Conservation (phyloP, 2,888 invertebrate genomes). For the Ditula angustiorana region DNA sequence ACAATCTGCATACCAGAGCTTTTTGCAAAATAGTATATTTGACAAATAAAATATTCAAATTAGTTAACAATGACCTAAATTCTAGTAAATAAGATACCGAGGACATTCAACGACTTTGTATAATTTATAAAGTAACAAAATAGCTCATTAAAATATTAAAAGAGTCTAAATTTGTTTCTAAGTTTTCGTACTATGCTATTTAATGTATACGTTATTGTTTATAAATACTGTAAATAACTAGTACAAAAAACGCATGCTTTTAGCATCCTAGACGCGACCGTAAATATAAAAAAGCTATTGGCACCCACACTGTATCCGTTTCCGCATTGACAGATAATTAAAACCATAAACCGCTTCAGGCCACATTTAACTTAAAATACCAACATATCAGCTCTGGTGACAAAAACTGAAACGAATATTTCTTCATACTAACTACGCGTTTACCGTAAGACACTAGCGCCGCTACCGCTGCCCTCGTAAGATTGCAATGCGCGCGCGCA, state of each 20-base stretch:
- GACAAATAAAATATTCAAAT: background rate
- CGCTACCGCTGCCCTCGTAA: background rate
- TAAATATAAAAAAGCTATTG: conserved; percentile 18
- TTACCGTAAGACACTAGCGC: conserved; percentile 7
- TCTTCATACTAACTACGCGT: background rate
- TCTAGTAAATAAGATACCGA: background rate
- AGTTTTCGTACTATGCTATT: too few species aligned
- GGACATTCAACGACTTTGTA: background rate
- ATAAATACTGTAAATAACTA: background rate
- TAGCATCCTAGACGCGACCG: conserved; percentile 3
- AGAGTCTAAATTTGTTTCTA: background rate
- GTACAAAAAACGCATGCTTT: background rate
- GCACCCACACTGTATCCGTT: conserved; percentile 29
- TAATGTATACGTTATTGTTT: too few species aligned
- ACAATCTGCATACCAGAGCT: too few species aligned
- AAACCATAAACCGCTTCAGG: conserved; percentile 24
- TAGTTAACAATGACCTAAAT: background rate
- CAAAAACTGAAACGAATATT: background rate
- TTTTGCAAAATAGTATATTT: background rate
- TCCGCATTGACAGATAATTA: conserved; percentile 34
- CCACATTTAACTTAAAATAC: background rate
- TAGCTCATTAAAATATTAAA: background rate
- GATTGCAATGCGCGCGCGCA: conserved; percentile 20
- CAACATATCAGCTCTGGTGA: conserved; percentile 4
- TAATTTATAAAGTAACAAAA: background rate